Evolutionary conservation across 2,113 vertebrate species (phyloP).

Genomic region (Otis tarda): DNA sequence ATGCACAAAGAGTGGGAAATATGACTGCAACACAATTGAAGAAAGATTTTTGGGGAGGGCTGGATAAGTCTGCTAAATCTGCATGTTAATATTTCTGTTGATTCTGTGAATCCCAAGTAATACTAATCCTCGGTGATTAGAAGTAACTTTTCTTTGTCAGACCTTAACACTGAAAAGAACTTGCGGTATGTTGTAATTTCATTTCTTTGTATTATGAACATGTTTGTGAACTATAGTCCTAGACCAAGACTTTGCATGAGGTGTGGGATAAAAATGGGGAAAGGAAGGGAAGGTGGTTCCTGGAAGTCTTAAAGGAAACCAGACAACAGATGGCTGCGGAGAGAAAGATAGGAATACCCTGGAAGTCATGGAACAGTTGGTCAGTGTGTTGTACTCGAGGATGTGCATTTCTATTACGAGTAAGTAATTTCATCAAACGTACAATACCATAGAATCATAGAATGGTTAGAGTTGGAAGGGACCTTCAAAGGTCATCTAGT

Average conservation of each 20-base stretch:
- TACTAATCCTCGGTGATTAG: background rate
- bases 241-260: background rate
- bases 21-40: background rate
- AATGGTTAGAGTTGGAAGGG: no score
- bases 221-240: background rate
- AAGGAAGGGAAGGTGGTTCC: background rate
- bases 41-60: background rate
- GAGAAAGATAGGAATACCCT: background rate
- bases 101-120: background rate
- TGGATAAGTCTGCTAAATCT: background rate
- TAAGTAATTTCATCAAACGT: background rate
- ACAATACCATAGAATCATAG: no score
- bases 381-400: background rate
- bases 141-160: background rate
- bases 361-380: background rate
- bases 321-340: background rate
- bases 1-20: background rate
- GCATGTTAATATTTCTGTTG: background rate
- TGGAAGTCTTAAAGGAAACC: background rate
- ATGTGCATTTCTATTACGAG: background rate
- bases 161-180: background rate
- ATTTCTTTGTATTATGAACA: background rate
- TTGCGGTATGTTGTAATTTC: background rate
- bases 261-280: rapidly evolving
- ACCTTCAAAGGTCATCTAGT: no score